A percentile compares a stretch with the other conserved stretches of the same genome.
Evolutionary conservation across 1,140 invertebrate genomes (phyloP).

Genomic region (Archivesica marissinica): DNA sequence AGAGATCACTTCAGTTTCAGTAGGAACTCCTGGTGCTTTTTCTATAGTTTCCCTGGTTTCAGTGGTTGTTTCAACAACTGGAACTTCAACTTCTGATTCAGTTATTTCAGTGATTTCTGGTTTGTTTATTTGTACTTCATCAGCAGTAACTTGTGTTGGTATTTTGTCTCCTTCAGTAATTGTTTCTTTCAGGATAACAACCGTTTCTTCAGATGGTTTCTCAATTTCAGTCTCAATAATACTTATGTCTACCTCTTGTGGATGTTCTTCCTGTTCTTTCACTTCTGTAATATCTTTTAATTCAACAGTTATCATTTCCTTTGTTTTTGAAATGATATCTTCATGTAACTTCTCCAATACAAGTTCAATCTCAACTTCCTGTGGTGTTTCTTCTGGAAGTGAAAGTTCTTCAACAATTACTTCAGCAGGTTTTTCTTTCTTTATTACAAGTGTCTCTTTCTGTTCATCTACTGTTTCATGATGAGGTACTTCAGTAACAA

Average conservation of each 20-base stretch:
- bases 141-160: not conserved
- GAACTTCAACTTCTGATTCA: slow-evolving; percentile 28
- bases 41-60: slow-evolving; percentile 52
- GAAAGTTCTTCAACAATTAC: slow-evolving; percentile 29
- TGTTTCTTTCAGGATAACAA: slow-evolving; percentile 33
- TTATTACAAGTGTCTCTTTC: slow-evolving; percentile 53
- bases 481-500: slow-evolving; percentile 38
- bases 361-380: slow-evolving; percentile 9
- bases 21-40: slow-evolving; percentile 41
- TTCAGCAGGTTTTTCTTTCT: slow-evolving; percentile 45
- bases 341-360: slow-evolving; percentile 41
- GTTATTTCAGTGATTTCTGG: not conserved
- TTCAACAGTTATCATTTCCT: slow-evolving; percentile 55
- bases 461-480: slow-evolving; percentile 57
- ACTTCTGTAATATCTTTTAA: slow-evolving; percentile 40
- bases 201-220: slow-evolving; percentile 19
- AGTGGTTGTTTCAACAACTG: slow-evolving; percentile 42
- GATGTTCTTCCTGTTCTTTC: slow-evolving; percentile 34
- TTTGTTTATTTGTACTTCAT: slow-evolving; percentile 14
- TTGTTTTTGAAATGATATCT: slow-evolving; percentile 50
- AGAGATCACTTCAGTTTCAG: slow-evolving; percentile 38
- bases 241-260: not conserved
- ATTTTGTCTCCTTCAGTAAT: slow-evolving; percentile 41
- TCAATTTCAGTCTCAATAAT: not conserved
- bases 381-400: slow-evolving; percentile 43